Percentiles rank a stretch among this genome's conserved stretches.
phyloP scores from a whole-genome alignment of 2,113 vertebrate species.

The Sporophila hypoxantha region DNA sequence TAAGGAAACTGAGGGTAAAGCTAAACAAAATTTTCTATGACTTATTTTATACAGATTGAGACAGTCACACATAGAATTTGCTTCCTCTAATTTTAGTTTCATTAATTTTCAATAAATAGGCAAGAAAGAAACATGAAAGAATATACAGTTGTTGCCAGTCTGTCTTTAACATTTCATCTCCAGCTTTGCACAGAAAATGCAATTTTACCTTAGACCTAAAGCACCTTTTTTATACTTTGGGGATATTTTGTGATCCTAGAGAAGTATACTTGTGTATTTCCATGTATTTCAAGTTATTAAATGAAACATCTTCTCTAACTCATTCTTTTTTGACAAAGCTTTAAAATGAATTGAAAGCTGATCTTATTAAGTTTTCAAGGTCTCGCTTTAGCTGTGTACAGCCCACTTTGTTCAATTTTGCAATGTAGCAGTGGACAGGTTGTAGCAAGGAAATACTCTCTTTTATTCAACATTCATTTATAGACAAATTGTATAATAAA shows the following conservation, averaged over 20 bases:
- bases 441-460: background rate
- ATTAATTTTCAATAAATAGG: background rate
- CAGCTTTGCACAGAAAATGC: background rate
- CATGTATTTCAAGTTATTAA: background rate
- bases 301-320: background rate
- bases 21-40: background rate
- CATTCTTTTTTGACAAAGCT: background rate
- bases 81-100: background rate
- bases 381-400: background rate
- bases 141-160: background rate
- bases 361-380: background rate
- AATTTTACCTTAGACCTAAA: background rate
- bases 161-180: background rate
- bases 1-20: background rate
- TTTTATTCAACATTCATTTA: background rate
- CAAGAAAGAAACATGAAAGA: background rate
- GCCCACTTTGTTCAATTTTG: background rate
- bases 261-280: background rate
- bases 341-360: background rate
- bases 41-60: background rate
- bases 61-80: background rate
- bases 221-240: background rate
- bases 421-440: background rate
- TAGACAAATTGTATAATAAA: background rate
- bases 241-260: background rate